These are phyloP conservation scores for Tyrannus savana DNA, from an alignment of 2,113 vertebrate species.

Conservation along the genomic window DNA sequence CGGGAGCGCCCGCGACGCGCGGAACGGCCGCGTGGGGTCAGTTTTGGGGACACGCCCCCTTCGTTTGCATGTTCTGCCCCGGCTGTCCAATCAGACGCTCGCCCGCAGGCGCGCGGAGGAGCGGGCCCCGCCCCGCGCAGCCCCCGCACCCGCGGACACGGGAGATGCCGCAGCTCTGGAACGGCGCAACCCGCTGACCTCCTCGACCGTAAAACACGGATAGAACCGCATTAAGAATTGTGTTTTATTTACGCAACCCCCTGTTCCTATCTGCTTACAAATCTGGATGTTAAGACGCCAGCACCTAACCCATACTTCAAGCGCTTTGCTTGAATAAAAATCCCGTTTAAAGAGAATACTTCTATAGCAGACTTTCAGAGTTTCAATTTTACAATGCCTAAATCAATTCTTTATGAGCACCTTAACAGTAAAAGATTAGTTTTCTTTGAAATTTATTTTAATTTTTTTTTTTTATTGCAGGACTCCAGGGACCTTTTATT, in stretches of 20 bases:
- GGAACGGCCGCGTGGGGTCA: neutral
- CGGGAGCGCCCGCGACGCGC: too few species aligned
- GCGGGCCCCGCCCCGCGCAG: neutral
- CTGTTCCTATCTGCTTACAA: accelerated
- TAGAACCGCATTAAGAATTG: accelerated
- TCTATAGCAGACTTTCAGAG: accelerated
- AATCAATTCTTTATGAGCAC: accelerated
- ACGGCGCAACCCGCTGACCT: accelerated
- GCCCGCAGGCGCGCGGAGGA: accelerated
- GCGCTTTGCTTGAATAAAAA: neutral
- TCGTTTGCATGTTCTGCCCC: neutral
- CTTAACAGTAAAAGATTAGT: accelerated
- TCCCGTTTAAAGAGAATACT: accelerated
- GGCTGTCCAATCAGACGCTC: neutral
- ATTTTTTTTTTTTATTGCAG: too few species aligned
- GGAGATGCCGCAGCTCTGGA: accelerated
- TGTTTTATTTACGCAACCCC: accelerated
- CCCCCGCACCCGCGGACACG: neutral
- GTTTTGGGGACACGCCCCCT: neutral
- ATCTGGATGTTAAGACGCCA: accelerated
- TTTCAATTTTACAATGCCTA: accelerated
- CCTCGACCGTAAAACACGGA: accelerated
- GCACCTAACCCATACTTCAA: accelerated
- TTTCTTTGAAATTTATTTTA: neutral
- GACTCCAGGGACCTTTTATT: too few species aligned